Conservation (phyloP, 2,797 vertebrate genomes). For the Taenioides sp. region DNA sequence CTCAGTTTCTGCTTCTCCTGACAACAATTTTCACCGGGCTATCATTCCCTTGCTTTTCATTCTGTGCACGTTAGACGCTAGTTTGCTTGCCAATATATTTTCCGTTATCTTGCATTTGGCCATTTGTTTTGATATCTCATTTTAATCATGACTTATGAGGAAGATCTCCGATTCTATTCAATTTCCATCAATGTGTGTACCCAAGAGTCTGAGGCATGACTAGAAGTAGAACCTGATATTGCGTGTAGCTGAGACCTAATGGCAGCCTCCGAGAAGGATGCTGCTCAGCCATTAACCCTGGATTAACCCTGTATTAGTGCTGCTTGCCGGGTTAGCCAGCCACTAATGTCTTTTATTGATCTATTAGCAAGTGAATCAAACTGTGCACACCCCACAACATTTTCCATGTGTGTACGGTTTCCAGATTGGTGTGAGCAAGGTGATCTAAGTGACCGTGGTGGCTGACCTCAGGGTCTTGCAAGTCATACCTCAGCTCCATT, state of each 20-base stretch:
- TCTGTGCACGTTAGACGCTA: conserved; percentile 30
- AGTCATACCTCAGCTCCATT: conserved; percentile 32
- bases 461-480: conserved; percentile 55
- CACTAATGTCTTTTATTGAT: conserved; percentile 79
- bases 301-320: conserved; percentile 76
- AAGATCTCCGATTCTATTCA: conserved; percentile 42
- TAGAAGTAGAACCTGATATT: conserved; percentile 51
- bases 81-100: conserved; percentile 21
- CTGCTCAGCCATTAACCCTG: conserved; percentile 74
- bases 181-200: conserved; percentile 31
- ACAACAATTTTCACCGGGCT: conserved; percentile 49
- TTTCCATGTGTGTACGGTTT: conserved; percentile 28
- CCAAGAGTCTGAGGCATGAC: conserved; percentile 47
- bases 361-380: conserved; percentile 71
- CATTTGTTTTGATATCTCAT: conserved; percentile 56
- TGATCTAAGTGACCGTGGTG: conserved; percentile 45
- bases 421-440: conserved; percentile 13
- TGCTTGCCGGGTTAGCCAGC: conserved; percentile 67
- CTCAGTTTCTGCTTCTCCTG: conserved; percentile 53
- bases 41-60: conserved; percentile 41
- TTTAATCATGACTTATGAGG: conserved; percentile 54
- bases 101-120: conserved; percentile 40
- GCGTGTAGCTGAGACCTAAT: conserved; percentile 60
- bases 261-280: conserved; percentile 63
- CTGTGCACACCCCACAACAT: conserved; percentile 39